Percentiles rank a stretch among this genome's conserved stretches.
These are phyloP conservation scores for Sebastes oblongus DNA, from an alignment of 2,797 vertebrate species.

Conservation along the genomic window DNA sequence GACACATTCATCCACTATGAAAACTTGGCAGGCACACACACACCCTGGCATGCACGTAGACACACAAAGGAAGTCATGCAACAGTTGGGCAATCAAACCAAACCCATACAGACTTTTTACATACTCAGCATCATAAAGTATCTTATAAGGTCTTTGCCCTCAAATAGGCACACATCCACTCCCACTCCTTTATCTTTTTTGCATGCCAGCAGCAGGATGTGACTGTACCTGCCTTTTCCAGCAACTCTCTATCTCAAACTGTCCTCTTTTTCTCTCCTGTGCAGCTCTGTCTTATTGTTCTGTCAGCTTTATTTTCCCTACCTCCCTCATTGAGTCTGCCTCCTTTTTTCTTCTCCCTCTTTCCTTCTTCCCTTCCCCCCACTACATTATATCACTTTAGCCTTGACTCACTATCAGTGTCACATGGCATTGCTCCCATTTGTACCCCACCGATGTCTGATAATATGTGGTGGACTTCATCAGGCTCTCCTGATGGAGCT, in stretches of 20 bases:
- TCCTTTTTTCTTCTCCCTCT: slow-evolving; percentile 73
- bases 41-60: slow-evolving; percentile 18
- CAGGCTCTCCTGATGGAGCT: slow-evolving; percentile 18
- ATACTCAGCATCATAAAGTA: slow-evolving; percentile 34
- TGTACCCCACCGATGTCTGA: slow-evolving; percentile 22
- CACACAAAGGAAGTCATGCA: slow-evolving; percentile 46
- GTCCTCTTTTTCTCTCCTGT: slow-evolving; percentile 41
- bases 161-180: slow-evolving; percentile 16
- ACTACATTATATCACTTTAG: slow-evolving; percentile 73
- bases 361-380: slow-evolving; percentile 75
- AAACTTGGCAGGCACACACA: slow-evolving; percentile 47
- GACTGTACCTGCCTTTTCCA: slow-evolving; percentile 76
- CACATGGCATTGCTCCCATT: slow-evolving; percentile 38
- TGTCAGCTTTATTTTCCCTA: slow-evolving; percentile 71
- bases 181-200: slow-evolving; percentile 50
- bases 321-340: slow-evolving; percentile 73
- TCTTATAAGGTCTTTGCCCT: slow-evolving; percentile 22
- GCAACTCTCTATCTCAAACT: slow-evolving; percentile 38
- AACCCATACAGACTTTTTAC: slow-evolving; percentile 30
- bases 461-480: slow-evolving; percentile 6
- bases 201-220: slow-evolving; percentile 77
- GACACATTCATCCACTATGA: slow-evolving; percentile 74
- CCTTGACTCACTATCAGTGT: slow-evolving; percentile 71
- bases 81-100: slow-evolving; percentile 44
- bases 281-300: slow-evolving; percentile 72